Conservation (phyloP, 2,888 invertebrate genomes). For the Operophtera brumata region DNA sequence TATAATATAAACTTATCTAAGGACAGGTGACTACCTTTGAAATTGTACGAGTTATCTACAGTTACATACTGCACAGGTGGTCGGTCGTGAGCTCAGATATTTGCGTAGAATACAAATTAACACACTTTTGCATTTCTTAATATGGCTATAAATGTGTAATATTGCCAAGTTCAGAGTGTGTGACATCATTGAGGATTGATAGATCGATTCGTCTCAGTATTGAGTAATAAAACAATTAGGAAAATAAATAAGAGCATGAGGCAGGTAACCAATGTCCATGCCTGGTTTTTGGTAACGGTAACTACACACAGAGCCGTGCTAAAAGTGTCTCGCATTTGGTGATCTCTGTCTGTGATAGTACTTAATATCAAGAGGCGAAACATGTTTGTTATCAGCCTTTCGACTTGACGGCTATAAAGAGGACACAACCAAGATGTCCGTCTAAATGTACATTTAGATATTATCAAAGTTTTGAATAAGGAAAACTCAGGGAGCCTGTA, state of each 20-base stretch:
- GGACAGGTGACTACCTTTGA: no score
- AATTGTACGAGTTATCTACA: not conserved
- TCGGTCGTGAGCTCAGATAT: not conserved
- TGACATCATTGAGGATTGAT: slow-evolving; percentile 2
- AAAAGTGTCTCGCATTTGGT: not conserved
- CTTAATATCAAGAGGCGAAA: slow-evolving; percentile 8
- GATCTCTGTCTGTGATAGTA: slow-evolving; percentile 17
- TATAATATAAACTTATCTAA: no score
- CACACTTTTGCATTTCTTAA: slow-evolving; percentile 10
- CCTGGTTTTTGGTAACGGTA: slow-evolving; percentile 15
- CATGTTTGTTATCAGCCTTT: slow-evolving; percentile 25
- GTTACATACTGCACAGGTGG: not conserved
- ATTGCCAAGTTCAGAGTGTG: slow-evolving; percentile 5
- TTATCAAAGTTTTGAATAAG: slow-evolving; percentile 12
- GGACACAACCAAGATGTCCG: slow-evolving; percentile 12
- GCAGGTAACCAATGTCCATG: not conserved
- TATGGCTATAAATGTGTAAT: not conserved
- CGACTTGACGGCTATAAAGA: slow-evolving; percentile 12
- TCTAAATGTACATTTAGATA: slow-evolving; percentile 32
- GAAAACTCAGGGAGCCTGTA: not conserved
- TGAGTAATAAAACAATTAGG: slow-evolving; percentile 4
- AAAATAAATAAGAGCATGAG: not conserved
- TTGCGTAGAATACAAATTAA: not conserved
- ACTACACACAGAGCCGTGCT: not conserved
- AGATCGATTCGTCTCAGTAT: slow-evolving; percentile 3